Evolutionary conservation across 2,113 vertebrate genomes (phyloP).

Genomic region (Micromys minutus): DNA sequence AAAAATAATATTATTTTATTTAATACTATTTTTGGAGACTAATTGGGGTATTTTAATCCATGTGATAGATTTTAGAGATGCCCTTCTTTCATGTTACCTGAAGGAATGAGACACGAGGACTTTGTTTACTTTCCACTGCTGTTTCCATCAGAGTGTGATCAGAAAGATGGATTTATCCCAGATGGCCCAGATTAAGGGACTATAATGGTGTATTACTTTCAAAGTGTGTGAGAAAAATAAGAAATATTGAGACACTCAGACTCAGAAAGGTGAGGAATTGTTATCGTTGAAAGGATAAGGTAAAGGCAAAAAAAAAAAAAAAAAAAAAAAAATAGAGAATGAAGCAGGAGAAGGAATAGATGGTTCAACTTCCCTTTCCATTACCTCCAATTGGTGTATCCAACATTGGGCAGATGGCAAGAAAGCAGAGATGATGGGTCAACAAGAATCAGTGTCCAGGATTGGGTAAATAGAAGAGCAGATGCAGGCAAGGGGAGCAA

Average conservation of each 20-base stretch:
- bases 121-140: background rate
- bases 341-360: background rate
- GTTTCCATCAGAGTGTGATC: background rate
- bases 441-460: background rate
- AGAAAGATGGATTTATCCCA: background rate
- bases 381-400: background rate
- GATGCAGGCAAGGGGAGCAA: background rate
- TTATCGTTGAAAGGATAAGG: background rate
- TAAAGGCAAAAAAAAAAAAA: background rate
- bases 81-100: background rate
- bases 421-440: background rate
- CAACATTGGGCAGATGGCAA: background rate
- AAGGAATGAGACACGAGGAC: background rate
- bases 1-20: background rate
- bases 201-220: background rate
- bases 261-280: background rate
- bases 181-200: background rate
- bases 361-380: background rate
- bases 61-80: background rate
- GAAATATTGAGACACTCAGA: background rate
- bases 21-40: conserved; percentile 24
- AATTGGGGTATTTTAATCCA: background rate
- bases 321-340: background rate
- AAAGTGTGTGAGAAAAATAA: background rate
- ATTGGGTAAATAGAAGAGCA: background rate